Evolutionary conservation across 2,113 vertebrate species (phyloP), one percentile per base, ranked within the genome.

Genomic region (Ceuthmochares aereus): DNA sequence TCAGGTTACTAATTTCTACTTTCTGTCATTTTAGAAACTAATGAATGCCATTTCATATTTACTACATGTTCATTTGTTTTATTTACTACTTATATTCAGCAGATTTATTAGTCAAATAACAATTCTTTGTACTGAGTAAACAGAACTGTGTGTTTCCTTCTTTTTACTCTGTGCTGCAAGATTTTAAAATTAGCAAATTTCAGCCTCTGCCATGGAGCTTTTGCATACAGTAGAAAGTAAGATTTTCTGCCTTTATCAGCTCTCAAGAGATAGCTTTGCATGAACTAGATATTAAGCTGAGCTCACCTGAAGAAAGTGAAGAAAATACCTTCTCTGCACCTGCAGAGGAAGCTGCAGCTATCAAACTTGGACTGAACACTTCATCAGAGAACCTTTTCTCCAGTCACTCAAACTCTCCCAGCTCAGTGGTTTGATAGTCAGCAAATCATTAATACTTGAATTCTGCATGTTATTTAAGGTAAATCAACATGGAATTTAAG

Each of bases 231-330:
- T 20, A 56, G 74, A 76, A 94, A 90, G 63, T 22, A 49, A 60
- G 45, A n/a, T 64, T 87, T 82, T 94, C 69, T 79, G 43, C 69
- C 42, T 93, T 94, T 80, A 68, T 69, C 63, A 42, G 67, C 59
- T 91, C 95, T 76, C 87, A 43, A 43, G 82, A 75, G 62, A 90
- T 11, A 79, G 25, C n/a, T 52, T 77, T 91, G 54, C 58, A 60
- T 76, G 75, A 93, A 68, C 74, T 36, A 84, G 87, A 27, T 79
- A 87, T 49, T 77, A 51, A 87, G 84, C 84, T 89, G 64, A 89
- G 21, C 26, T 91, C 84, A 82, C 56, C 59, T 76, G 36, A 95
- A 95, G 68, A 84, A 91, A 84, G 51, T 22, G 34, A 93, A 78
- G 52, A 72, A 94, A 96, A 91, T 76, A 54, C 32, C 15, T 84